Base-by-base conservation (phyloP, 2,888 invertebrate species). In the Spicauda simplicius region DNA sequence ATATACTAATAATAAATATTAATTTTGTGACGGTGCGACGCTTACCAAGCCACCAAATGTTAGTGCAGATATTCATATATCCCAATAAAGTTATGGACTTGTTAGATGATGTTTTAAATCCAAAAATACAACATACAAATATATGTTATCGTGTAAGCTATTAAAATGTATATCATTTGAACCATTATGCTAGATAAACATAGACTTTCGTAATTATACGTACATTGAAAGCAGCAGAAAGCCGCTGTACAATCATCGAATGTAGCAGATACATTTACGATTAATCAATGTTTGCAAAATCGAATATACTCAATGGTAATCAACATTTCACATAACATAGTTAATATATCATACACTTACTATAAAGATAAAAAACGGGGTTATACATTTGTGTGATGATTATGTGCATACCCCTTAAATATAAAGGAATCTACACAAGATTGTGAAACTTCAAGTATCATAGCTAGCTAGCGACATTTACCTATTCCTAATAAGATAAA, bases 21-120 rank as follows among this genome's bases (percentile, higher is more conserved):
- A n/a, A n/a, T 58, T 73, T 74, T 25, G 75, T 65, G 70, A 73
- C 68, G 70, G 74, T 76, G 74, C 73, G 48, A 64, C 68, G 64
- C 69, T 71, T 63, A n/a, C 71, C 72, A 77, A 77, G 77, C 77
- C 74, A 76, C 77, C 77, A 60, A 14, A 41, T 70, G 75, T 77
- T 77, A 77, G 77, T 76, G 76, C 76, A 66, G 50, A 56, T 68
- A 66, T 64, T 61, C 16, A 64, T 52, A 52, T n/a, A 50, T 64
- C 59, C 63, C 67, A 62, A 64, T 69, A 64, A 61, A 62, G 37
- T 53, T 60, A 55, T 64, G 55, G 50, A 60, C 48, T 59, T 30
- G 65, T 65, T 65, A 65, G 65, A 19, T 53, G 52, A 53, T 45
- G 14, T 45, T 54, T 37, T 30, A 33, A 30, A 45, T 57, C 53